These are phyloP conservation scores for Eulemur albifrons DNA, from an alignment of 2,797 vertebrate genomes.

Conservation along the genomic window DNA sequence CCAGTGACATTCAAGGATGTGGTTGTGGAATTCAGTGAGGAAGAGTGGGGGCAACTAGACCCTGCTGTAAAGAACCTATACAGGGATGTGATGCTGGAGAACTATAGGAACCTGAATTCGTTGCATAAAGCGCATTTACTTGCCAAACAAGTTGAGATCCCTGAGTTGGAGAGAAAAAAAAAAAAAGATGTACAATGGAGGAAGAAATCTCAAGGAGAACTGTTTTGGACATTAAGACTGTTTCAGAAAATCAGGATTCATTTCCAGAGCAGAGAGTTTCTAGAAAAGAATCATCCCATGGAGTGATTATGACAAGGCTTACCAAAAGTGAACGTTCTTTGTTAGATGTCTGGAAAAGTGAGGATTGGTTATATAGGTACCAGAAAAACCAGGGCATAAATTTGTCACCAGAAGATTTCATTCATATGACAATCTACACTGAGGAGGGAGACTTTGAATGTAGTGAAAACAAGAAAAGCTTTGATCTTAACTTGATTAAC, in stretches of 20 bases:
- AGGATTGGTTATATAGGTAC: neutral
- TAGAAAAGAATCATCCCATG: neutral
- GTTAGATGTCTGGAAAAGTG: neutral
- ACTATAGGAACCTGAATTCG: constrained; percentile 52
- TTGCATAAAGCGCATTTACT: constrained; percentile 24
- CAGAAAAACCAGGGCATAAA: neutral
- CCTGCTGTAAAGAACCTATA: constrained; percentile 50
- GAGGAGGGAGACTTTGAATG: neutral
- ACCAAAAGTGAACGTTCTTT: neutral
- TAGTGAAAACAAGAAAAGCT: constrained; percentile 37
- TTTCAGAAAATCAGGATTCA: constrained; percentile 35
- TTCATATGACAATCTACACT: neutral
- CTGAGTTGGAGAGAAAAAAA: neutral
- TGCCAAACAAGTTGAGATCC: constrained; percentile 7
- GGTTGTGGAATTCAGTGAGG: constrained; percentile 66
- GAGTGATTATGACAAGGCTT: neutral
- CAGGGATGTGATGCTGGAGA: constrained; percentile 69
- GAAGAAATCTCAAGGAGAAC: constrained; percentile 20
- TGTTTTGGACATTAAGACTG: neutral
- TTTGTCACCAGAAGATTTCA: constrained; percentile 9
- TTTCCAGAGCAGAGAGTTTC: constrained; percentile 28
- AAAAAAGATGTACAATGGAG: constrained; percentile 7
- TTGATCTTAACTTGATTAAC: neutral
- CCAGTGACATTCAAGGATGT: constrained; percentile 68
- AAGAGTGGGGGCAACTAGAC: constrained; percentile 65